Conservation (phyloP, 92 coral and sea anemone genomes). For the Phenganax stokvisi region DNA sequence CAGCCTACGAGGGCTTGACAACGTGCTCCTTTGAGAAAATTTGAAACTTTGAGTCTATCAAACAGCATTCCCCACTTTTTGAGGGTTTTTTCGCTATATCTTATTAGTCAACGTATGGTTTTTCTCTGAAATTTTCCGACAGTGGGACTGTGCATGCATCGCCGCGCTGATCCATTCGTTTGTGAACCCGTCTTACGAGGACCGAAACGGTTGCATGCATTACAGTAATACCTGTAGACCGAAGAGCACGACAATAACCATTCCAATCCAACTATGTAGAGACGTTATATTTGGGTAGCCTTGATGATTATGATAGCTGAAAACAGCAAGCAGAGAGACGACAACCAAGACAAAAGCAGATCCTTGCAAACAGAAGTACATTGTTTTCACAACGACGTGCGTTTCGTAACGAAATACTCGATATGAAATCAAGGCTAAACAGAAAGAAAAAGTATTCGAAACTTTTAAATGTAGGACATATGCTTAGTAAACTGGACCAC, state of each 20-base stretch:
- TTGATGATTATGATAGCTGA: neutral
- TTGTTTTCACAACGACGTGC: conserved; percentile 8
- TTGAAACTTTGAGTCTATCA: no score
- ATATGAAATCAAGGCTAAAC: conserved; percentile 17
- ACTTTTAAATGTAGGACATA: neutral
- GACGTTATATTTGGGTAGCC: conserved; percentile 21
- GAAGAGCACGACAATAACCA: conserved; percentile 21
- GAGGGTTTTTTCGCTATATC: no score
- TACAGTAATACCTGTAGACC: conserved; percentile 28
- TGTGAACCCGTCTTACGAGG: no score
- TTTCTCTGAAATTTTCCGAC: no score
- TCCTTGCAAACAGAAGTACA: conserved; percentile 21
- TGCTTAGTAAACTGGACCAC: neutral
- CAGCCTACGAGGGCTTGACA: no score
- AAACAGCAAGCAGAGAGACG: conserved; percentile 28
- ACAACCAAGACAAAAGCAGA: conserved; percentile 36
- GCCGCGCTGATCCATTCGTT: no score
- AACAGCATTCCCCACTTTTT: no score
- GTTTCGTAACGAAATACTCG: conserved; percentile 35
- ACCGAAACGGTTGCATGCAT: neutral
- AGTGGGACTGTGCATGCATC: no score
- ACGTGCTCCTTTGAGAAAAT: no score
- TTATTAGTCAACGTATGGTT: no score
- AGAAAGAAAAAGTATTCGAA: neutral
- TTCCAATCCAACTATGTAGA: conserved; percentile 37